These are phyloP conservation scores for Oncorhynchus tshawytscha DNA, from an alignment of 2,113 vertebrate genomes.

Conservation along the genomic window DNA sequence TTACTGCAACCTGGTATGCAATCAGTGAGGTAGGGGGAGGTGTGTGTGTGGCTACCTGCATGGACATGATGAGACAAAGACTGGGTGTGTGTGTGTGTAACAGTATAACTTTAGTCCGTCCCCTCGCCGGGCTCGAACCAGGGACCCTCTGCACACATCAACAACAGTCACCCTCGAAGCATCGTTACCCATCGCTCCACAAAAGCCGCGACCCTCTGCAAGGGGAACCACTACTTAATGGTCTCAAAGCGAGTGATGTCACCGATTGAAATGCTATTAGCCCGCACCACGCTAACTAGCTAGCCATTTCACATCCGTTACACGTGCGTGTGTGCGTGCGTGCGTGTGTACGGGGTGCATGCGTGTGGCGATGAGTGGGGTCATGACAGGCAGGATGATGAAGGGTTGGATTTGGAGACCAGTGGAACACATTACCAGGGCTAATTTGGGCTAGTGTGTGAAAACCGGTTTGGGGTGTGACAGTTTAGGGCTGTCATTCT, in stretches of 20 bases:
- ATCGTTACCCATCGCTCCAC: too few relatives aligned
- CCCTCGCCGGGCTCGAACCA: too few relatives aligned
- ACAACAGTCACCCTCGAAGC: too few relatives aligned
- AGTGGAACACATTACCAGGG: constrained; percentile 43
- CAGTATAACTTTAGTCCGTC: too few relatives aligned
- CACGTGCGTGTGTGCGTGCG: neutral
- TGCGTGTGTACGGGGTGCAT: neutral
- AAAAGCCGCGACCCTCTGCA: too few relatives aligned
- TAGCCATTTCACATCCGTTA: too few relatives aligned
- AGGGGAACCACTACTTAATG: too few relatives aligned
- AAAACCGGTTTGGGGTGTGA: constrained; percentile 42
- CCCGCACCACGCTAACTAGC: too few relatives aligned
- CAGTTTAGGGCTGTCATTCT: constrained; percentile 45
- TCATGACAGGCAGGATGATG: constrained; percentile 35
- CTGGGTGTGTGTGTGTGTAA: constrained; percentile 10
- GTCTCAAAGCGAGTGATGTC: too few relatives aligned
- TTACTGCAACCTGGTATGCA: constrained; percentile 72
- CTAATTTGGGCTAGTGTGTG: constrained; percentile 50
- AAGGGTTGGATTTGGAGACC: constrained; percentile 45
- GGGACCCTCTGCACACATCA: too few relatives aligned
- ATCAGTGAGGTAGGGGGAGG: constrained; percentile 49
- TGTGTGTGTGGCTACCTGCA: constrained; percentile 26
- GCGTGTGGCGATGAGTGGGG: too few relatives aligned
- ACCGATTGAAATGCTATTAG: too few relatives aligned
- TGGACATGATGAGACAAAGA: constrained; percentile 58